A percentile compares a stretch with the other conserved stretches of the same genome.
These are phyloP conservation scores for Helleia helle DNA, from an alignment of 2,888 invertebrate species.

Conservation along the genomic window DNA sequence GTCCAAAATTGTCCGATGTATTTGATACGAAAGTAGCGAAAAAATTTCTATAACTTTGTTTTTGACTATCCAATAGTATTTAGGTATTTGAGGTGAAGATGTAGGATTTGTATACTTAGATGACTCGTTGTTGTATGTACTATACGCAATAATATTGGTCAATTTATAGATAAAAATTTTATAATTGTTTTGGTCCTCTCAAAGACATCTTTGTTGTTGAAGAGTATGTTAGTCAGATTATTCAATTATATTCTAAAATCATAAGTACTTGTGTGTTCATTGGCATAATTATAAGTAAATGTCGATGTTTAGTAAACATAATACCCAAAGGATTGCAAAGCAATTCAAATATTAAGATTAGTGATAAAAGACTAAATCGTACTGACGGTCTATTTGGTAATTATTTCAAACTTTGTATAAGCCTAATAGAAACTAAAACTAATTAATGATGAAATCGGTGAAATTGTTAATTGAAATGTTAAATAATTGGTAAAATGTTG, in stretches of 20 bases:
- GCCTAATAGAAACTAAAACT: neutral
- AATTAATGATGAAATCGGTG: neutral
- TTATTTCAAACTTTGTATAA: too few species aligned
- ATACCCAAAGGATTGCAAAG: neutral
- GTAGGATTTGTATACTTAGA: conserved; percentile 1
- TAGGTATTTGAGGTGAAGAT: neutral
- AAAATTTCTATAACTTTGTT: too few species aligned
- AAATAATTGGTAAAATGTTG: conserved; percentile 14
- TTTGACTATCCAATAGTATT: too few species aligned
- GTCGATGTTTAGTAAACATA: neutral
- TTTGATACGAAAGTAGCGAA: too few species aligned
- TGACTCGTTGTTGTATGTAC: neutral
- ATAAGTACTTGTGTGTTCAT: neutral
- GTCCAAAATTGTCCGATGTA: conserved; percentile 12
- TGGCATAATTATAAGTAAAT: neutral
- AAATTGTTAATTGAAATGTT: conserved; percentile 22
- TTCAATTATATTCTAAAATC: neutral
- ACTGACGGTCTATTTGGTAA: neutral
- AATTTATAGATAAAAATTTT: neutral
- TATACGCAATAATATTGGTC: neutral
- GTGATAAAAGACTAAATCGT: neutral
- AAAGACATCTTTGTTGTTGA: neutral
- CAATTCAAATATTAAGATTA: neutral
- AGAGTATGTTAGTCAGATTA: neutral
- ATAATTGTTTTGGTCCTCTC: neutral